phyloP scores from a whole-genome alignment of 2,797 vertebrate genomes.

The Triplophysa bombifrons region DNA sequence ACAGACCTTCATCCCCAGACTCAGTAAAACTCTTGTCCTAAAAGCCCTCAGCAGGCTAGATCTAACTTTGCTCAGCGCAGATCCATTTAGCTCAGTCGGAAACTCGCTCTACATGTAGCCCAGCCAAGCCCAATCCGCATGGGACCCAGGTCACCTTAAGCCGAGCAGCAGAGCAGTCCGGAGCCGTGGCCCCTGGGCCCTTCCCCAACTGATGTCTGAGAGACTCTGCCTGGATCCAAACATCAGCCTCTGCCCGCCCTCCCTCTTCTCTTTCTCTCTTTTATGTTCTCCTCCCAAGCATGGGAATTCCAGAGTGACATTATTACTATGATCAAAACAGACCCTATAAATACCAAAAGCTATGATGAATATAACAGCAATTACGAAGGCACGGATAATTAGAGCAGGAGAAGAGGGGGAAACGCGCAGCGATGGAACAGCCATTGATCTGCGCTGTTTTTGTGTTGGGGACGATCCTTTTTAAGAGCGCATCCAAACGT shows the following conservation, averaged over 20 bases:
- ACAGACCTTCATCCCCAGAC: conserved; percentile 68
- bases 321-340: conserved; percentile 85
- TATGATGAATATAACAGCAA: conserved; percentile 85
- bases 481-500: conserved; percentile 75
- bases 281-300: conserved; percentile 59
- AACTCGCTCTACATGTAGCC: conserved; percentile 82
- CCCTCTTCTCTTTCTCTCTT: conserved; percentile 44
- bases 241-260: conserved; percentile 59
- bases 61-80: conserved; percentile 69
- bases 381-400: conserved; percentile 81
- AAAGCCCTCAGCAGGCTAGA: conserved; percentile 64
- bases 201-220: conserved; percentile 82
- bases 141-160: conserved; percentile 80
- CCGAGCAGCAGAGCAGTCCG: conserved; percentile 61
- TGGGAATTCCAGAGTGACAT: conserved; percentile 80
- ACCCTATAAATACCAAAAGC: conserved; percentile 82
- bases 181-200: conserved; percentile 66
- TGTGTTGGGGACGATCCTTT: conserved; percentile 75
- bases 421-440: conserved; percentile 14
- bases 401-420: conserved; percentile 71
- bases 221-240: conserved; percentile 65
- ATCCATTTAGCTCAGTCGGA: conserved; percentile 66
- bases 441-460: conserved; percentile 79
- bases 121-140: conserved; percentile 56
- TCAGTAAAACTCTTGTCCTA: conserved; percentile 57